Evolutionary conservation across 1,140 invertebrate genomes (phyloP).

Genomic region (Pseudachorutes palmiensis): DNA sequence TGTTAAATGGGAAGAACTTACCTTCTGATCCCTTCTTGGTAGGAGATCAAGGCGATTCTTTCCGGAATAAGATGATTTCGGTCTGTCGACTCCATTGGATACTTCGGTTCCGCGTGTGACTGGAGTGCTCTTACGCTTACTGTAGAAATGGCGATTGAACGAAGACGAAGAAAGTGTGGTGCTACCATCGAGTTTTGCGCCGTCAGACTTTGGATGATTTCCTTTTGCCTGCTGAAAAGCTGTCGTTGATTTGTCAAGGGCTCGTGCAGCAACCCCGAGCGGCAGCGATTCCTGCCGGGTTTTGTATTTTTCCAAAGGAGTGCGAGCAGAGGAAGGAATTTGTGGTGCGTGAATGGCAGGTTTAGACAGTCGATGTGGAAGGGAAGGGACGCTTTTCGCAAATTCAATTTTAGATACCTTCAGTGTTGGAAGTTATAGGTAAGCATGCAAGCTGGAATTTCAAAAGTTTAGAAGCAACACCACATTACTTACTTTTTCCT

Average conservation of each 20-base stretch:
- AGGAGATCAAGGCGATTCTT: neutral
- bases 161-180: neutral
- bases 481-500: constrained; percentile 17
- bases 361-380: neutral
- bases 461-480: neutral
- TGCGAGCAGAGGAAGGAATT: neutral
- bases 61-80: too few species aligned
- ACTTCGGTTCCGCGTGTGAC: neutral
- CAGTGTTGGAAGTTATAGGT: too few species aligned
- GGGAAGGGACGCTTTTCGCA: neutral
- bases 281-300: neutral
- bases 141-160: neutral
- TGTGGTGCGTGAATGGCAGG: neutral
- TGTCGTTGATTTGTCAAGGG: neutral
- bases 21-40: neutral
- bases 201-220: neutral
- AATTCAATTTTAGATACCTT: too few species aligned
- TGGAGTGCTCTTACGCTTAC: too few species aligned
- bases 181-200: neutral
- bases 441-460: neutral
- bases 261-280: neutral
- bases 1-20: neutral
- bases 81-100: too few species aligned
- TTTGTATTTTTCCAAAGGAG: neutral
- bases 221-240: neutral